A percentile compares a stretch with the other conserved stretches of the same genome.
Conservation (phyloP, 2,888 invertebrate genomes). For the Stenolophus ochropezus region DNA sequence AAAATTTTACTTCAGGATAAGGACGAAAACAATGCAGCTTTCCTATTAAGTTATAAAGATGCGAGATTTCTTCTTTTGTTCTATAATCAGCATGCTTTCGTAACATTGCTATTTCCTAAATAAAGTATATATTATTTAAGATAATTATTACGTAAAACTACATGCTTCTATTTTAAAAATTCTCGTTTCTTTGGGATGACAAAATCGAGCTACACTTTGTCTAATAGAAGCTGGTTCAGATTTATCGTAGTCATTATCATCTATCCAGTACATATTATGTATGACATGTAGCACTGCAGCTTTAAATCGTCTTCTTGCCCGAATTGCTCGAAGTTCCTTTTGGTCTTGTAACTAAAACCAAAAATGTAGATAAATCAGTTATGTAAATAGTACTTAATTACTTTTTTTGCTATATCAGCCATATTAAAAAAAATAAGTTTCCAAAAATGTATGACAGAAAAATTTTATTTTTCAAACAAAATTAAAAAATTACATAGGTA, state of each 20-base stretch:
- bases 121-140: neutral
- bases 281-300: constrained; percentile 76
- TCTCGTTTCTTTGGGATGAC: too few relatives aligned
- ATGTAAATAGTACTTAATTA: neutral
- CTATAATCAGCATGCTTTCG: constrained; percentile 76
- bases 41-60: constrained; percentile 77
- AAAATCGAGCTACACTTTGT: too few relatives aligned
- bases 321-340: constrained; percentile 63
- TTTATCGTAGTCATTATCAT: too few relatives aligned
- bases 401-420: neutral
- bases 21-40: constrained; percentile 79
- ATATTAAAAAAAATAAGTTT: neutral
- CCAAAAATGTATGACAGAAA: too few relatives aligned
- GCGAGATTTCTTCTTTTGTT: constrained; percentile 77
- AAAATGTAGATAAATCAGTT: neutral
- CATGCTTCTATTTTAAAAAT: too few relatives aligned
- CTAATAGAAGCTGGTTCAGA: too few relatives aligned
- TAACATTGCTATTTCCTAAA: constrained; percentile 79
- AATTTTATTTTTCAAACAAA: too few relatives aligned
- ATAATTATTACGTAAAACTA: neutral
- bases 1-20: constrained; percentile 75
- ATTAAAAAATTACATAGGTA: too few relatives aligned
- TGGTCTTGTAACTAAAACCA: constrained; percentile 1
- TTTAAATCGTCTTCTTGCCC: constrained; percentile 76
- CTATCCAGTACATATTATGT: constrained; percentile 77